Evolutionary conservation across 2,797 vertebrate species (phyloP), one percentile per base, ranked within the genome.

Genomic region (Sylvilagus floridanus): DNA sequence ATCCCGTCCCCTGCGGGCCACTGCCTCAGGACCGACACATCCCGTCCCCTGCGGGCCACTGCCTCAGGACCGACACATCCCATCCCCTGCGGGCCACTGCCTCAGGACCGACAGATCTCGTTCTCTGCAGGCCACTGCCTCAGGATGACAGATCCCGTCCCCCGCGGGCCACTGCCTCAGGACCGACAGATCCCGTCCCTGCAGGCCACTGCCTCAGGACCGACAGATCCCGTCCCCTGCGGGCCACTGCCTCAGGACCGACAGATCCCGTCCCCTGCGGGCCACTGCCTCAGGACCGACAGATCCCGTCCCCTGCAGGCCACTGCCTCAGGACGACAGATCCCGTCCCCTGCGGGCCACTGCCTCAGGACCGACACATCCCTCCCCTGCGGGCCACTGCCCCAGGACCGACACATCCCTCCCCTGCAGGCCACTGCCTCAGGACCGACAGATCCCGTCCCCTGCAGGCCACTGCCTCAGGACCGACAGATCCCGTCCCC

Each of bases 381-480:
- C n/a, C n/a, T n/a, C 81, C 60, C 84, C 83, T 72, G 86, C 94
- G 76, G 83, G 71, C 54, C 79, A 47, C 82, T 10, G 37, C 82
- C 73, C 75, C 89, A 24, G 84, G 17, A 66, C 42, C n/a, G 28
- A 42, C 7, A 63, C 84, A 37, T 0, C 21, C 50, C 66, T 72
- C 81, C 60, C 84, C 83, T 72, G 86, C 94, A 79, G 83, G 71
- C 54, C 79, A 47, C 82, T 10, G 47, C 82, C 73, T 75, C 89
- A 24, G 84, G 17, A 66, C 30, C 42, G 28, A 42, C 7, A 63
- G 84, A 37, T 0, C 21, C 50, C 66, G 85, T 72, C 85, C 35
- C 35, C 35, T 35, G 35, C 35, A 35, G 35, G 35, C 35, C 35
- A 35, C 35, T 35, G 35, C 35, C 35, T 4, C 35, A 4, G 35